Percentiles rank a stretch among this genome's conserved stretches.
phyloP scores from a whole-genome alignment of 2,888 invertebrate species.

The Himalopsyche kuldschensis region DNA sequence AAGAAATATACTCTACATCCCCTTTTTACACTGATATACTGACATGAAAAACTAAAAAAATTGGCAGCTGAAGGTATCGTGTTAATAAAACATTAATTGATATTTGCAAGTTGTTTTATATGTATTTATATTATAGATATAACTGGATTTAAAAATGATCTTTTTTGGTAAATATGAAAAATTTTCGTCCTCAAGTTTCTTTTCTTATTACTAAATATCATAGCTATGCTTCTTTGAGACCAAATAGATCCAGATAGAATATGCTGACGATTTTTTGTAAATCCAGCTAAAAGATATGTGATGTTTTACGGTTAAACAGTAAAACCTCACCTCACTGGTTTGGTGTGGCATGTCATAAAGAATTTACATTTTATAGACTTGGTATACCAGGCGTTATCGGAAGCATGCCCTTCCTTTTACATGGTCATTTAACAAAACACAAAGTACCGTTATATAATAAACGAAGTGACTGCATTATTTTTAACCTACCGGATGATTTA shows the following conservation, averaged over 20 bases:
- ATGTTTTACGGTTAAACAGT: slow-evolving; percentile 6
- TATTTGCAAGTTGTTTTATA: no score
- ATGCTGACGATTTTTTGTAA: background rate
- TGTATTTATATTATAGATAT: no score
- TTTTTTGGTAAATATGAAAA: no score
- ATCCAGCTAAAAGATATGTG: slow-evolving; percentile 6
- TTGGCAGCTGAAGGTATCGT: no score
- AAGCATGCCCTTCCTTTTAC: slow-evolving; percentile 5
- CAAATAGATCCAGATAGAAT: background rate
- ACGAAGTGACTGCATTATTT: background rate
- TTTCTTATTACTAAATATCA: no score
- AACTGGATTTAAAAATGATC: no score
- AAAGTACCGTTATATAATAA: background rate
- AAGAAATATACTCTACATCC: no score
- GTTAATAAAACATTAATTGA: no score
- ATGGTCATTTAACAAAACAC: slow-evolving; percentile 5
- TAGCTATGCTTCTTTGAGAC: background rate
- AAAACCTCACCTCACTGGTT: slow-evolving; percentile 3
- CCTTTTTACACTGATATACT: no score
- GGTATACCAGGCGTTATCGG: background rate
- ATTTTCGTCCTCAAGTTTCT: no score
- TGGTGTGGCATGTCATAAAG: slow-evolving; percentile 7
- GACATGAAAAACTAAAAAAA: no score
- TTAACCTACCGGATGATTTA: background rate
- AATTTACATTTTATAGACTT: slow-evolving; percentile 14